Conservation (phyloP, 2,113 vertebrate species). For the Donacobius atricapilla region DNA sequence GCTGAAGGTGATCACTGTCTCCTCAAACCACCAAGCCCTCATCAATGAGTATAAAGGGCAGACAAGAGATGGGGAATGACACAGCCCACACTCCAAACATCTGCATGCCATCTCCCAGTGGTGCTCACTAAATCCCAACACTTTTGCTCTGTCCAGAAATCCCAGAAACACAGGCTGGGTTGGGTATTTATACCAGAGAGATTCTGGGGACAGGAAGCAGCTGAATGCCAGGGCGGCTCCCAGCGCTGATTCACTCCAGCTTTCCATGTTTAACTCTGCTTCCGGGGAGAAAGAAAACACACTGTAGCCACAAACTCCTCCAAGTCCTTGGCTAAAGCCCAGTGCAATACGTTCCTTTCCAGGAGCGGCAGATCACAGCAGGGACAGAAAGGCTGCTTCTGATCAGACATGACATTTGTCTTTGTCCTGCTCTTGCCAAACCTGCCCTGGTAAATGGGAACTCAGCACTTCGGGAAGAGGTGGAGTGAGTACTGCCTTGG, state of each 20-base stretch:
- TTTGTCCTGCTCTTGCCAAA: not conserved
- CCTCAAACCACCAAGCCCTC: not conserved
- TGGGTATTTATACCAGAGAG: not conserved
- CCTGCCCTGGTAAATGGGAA: not conserved
- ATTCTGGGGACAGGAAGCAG: not conserved
- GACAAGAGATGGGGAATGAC: accelerated
- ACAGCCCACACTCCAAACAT: not conserved
- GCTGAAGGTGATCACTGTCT: not conserved
- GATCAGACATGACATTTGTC: not conserved
- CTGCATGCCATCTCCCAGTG: not conserved
- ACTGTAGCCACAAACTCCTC: not conserved
- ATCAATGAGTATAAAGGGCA: not conserved
- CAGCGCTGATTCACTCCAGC: not conserved
- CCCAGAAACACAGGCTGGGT: not conserved
- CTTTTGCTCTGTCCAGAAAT: constrained; percentile 3
- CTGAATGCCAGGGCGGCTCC: not conserved
- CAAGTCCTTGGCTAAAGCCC: not conserved
- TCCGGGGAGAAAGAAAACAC: constrained; percentile 3
- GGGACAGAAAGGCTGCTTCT: not conserved
- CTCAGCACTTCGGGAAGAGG: not conserved
- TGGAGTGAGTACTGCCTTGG: not conserved
- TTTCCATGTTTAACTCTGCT: not conserved
- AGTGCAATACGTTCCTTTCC: not conserved
- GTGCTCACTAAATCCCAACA: not conserved
- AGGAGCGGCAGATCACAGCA: not conserved